Conservation (phyloP, 1,140 invertebrate species). For the Drosophila bocqueti region DNA sequence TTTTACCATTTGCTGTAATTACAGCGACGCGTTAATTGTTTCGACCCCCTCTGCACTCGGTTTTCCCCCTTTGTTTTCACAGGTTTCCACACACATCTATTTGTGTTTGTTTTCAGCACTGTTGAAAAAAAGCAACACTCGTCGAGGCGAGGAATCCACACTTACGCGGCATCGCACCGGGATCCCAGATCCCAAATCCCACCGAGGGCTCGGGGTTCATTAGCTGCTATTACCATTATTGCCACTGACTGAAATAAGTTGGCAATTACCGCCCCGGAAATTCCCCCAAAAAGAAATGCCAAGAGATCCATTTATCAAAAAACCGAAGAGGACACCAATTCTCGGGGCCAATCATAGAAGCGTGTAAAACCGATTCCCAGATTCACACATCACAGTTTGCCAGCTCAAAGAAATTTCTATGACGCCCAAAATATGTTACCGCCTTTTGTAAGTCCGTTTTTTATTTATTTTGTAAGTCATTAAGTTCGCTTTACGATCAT, state of each 20-base stretch:
- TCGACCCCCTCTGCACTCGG: conserved; percentile 61
- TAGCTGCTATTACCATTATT: conserved; percentile 70
- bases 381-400: conserved; percentile 2
- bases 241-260: conserved; percentile 18
- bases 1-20: conserved; percentile 71
- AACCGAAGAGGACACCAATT: conserved; percentile 32
- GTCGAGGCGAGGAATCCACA: conserved; percentile 74
- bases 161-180: conserved; percentile 59
- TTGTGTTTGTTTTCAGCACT: conserved; percentile 70
- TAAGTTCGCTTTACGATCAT: conserved; percentile 34
- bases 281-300: conserved; percentile 10
- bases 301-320: conserved; percentile 40
- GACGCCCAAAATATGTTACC: conserved; percentile 1
- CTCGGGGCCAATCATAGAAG: conserved; percentile 19
- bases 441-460: conserved; percentile 33
- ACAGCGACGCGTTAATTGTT: conserved; percentile 80
- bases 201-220: conserved; percentile 51
- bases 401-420: conserved; percentile 10
- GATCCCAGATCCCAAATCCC: conserved; percentile 23
- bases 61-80: conserved; percentile 39
- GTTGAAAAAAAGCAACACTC: conserved; percentile 55
- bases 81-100: conserved; percentile 46
- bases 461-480: conserved; percentile 29
- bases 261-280: conserved; percentile 39
- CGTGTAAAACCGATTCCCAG: conserved; percentile 5